Evolutionary conservation across 2,113 vertebrate genomes (phyloP).

Genomic region (Colius striatus): DNA sequence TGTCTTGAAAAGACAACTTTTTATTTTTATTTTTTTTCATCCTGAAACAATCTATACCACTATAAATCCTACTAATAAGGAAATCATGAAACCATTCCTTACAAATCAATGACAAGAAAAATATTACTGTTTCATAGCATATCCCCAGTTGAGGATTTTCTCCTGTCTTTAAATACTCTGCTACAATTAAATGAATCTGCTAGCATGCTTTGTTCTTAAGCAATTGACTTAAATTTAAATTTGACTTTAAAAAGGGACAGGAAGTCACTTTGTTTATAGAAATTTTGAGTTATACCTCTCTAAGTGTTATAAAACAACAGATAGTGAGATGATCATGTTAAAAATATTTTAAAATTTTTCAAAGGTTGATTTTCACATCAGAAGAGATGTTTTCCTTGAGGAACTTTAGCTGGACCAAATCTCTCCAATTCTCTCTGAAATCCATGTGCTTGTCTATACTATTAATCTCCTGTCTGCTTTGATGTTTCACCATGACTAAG

Average conservation of each 20-base stretch:
- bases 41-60: background rate
- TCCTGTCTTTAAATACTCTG: background rate
- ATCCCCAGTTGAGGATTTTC: background rate
- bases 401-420: constrained; percentile 49
- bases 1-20: background rate
- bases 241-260: too few relatives aligned
- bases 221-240: constrained; percentile 32
- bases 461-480: constrained; percentile 56
- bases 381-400: constrained; percentile 60
- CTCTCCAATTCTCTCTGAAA: constrained; percentile 32
- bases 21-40: background rate
- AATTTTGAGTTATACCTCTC: background rate
- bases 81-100: background rate
- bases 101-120: background rate
- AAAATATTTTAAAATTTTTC: constrained; percentile 58
- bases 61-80: background rate
- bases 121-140: background rate
- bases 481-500: constrained; percentile 48
- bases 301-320: constrained; percentile 44
- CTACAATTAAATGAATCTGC: background rate
- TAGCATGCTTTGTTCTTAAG: background rate
- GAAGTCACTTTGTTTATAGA: constrained; percentile 39
- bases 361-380: constrained; percentile 57
- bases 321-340: constrained; percentile 28
- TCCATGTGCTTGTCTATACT: constrained; percentile 14